phyloP scores from a whole-genome alignment of 2,113 vertebrate species.

The Microtus ochrogaster region DNA sequence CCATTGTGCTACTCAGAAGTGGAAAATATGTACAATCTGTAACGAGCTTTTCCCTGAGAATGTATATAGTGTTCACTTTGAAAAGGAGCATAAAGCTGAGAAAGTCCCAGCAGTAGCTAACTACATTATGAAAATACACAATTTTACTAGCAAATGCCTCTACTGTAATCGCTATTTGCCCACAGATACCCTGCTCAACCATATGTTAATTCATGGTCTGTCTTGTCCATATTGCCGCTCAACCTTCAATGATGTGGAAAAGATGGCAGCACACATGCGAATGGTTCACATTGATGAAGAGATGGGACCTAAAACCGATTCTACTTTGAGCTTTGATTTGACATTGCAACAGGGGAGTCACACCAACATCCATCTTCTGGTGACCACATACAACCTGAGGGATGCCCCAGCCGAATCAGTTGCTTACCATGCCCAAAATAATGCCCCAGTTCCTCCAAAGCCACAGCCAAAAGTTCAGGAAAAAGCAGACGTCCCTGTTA shows the following conservation, averaged over 20 bases:
- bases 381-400: slow-evolving; percentile 98
- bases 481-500: slow-evolving; percentile 87
- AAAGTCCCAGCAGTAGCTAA: slow-evolving; percentile 98
- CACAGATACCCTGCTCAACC: slow-evolving; percentile 97
- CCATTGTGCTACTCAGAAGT: slow-evolving; percentile 97
- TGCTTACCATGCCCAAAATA: slow-evolving; percentile 96
- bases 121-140: slow-evolving; percentile 99
- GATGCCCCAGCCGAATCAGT: slow-evolving; percentile 97
- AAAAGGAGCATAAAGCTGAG: slow-evolving; percentile 99
- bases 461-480: slow-evolving; percentile 91
- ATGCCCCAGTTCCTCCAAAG: slow-evolving; percentile 89
- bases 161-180: slow-evolving; percentile 99
- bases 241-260: slow-evolving; percentile 98
- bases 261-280: slow-evolving; percentile 98
- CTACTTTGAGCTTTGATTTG: slow-evolving; percentile 97
- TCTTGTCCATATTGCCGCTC: slow-evolving; percentile 97
- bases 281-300: slow-evolving; percentile 94
- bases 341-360: slow-evolving; percentile 98
- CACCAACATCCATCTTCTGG: slow-evolving; percentile 97
- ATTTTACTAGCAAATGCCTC: slow-evolving; percentile 99
- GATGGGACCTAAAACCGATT: slow-evolving; percentile 96
- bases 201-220: slow-evolving; percentile 98
- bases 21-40: slow-evolving; percentile 99
- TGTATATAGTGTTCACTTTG: slow-evolving; percentile 97
- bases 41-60: slow-evolving; percentile 99